Percentiles rank a stretch among this genome's conserved stretches.
Evolutionary conservation across 2,113 vertebrate genomes (phyloP).

Genomic region (Ictalurus furcatus): DNA sequence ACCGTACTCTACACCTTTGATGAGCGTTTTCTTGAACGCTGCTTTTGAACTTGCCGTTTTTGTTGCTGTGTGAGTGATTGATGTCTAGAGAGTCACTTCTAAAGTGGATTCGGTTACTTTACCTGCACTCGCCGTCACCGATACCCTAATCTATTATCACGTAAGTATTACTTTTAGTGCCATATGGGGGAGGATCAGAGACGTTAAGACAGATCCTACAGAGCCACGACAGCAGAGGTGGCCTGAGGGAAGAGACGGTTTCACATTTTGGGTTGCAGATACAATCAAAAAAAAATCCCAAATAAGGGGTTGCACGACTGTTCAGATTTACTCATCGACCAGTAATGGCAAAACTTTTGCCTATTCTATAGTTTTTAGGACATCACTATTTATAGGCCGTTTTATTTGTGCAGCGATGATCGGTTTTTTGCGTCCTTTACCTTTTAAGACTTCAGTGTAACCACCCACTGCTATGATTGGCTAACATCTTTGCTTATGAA

Average conservation of each 20-base stretch:
- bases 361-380: background rate
- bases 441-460: too few relatives aligned
- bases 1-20: slow-evolving; percentile 17
- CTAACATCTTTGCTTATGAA: too few relatives aligned
- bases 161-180: slow-evolving; percentile 24
- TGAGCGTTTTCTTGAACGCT: slow-evolving; percentile 23
- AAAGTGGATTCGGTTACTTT: slow-evolving; percentile 40
- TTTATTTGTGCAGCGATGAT: background rate
- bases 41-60: slow-evolving; percentile 35
- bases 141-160: slow-evolving; percentile 43
- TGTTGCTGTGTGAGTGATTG: slow-evolving; percentile 38
- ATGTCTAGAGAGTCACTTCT: slow-evolving; percentile 33
- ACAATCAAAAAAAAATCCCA: slow-evolving; percentile 8
- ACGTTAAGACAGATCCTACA: slow-evolving; percentile 1
- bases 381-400: background rate
- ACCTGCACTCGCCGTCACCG: slow-evolving; percentile 47
- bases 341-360: background rate
- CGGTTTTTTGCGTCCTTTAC: too few relatives aligned
- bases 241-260: background rate
- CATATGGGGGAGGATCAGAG: slow-evolving; percentile 27
- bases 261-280: background rate
- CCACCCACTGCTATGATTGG: too few relatives aligned
- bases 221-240: background rate
- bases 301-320: background rate
- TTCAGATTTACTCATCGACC: background rate